phyloP scores from a whole-genome alignment of 2,113 vertebrate genomes.

The Vicugna pacos region DNA sequence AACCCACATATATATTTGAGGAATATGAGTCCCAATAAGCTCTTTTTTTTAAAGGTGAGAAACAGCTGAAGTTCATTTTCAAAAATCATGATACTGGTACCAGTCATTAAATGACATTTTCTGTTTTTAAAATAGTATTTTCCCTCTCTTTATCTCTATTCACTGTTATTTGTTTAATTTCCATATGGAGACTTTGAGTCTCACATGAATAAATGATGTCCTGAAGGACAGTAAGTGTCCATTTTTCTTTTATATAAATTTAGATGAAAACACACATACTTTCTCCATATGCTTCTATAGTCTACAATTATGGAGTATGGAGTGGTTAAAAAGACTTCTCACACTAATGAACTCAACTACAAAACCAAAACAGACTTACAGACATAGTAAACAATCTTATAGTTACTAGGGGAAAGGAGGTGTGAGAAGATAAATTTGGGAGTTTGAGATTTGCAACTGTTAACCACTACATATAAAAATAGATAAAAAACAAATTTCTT shows the following conservation, averaged over 20 bases:
- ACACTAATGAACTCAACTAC: background rate
- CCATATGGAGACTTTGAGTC: background rate
- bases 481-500: no score
- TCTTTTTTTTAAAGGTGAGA: conserved; percentile 33
- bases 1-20: background rate
- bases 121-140: background rate
- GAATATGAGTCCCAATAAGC: conserved; percentile 45
- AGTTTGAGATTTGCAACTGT: no score
- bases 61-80: conserved; percentile 20
- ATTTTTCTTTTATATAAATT: background rate
- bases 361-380: no score
- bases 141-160: background rate
- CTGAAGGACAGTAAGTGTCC: background rate
- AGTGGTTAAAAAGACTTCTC: background rate
- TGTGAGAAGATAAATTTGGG: no score
- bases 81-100: background rate
- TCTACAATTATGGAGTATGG: background rate
- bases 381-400: no score
- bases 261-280: background rate
- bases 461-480: no score
- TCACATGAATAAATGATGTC: background rate
- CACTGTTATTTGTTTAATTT: background rate
- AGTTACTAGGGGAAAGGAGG: no score
- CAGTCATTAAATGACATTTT: background rate
- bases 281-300: background rate